Conservation (phyloP, 2,797 vertebrate species). For the Bovichtus diacanthus region DNA sequence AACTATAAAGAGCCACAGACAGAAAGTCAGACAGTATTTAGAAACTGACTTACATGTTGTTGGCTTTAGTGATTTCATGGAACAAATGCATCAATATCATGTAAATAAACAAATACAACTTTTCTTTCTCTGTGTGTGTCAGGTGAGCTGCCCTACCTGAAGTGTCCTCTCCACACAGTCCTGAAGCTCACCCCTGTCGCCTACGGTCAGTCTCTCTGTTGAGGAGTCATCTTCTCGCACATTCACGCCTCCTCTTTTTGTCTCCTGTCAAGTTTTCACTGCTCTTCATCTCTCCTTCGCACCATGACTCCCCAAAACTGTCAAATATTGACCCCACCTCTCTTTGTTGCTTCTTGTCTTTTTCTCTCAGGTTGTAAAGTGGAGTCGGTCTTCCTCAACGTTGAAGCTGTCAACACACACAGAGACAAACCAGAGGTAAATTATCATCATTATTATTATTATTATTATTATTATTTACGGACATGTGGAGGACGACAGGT, state of each 20-base stretch:
- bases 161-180: constrained; percentile 89
- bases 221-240: background rate
- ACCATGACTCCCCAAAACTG: background rate
- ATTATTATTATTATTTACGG: background rate
- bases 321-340: no score
- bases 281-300: background rate
- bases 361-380: constrained; percentile 84
- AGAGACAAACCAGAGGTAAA: constrained; percentile 79
- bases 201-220: constrained; percentile 74
- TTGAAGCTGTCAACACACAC: constrained; percentile 89
- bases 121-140: constrained; percentile 10
- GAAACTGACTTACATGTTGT: no score
- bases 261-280: fast-evolving
- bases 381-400: constrained; percentile 84
- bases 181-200: constrained; percentile 90
- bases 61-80: background rate
- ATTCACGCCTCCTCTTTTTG: background rate
- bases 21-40: no score
- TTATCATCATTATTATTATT: fast-evolving
- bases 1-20: no score
- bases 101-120: background rate
- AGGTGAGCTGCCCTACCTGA: constrained; percentile 90
- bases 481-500: background rate
- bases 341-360: background rate
- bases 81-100: background rate